phyloP scores from a whole-genome alignment of 37 sponge, comb jelly and placozoan species.

The Crambe crambe region DNA sequence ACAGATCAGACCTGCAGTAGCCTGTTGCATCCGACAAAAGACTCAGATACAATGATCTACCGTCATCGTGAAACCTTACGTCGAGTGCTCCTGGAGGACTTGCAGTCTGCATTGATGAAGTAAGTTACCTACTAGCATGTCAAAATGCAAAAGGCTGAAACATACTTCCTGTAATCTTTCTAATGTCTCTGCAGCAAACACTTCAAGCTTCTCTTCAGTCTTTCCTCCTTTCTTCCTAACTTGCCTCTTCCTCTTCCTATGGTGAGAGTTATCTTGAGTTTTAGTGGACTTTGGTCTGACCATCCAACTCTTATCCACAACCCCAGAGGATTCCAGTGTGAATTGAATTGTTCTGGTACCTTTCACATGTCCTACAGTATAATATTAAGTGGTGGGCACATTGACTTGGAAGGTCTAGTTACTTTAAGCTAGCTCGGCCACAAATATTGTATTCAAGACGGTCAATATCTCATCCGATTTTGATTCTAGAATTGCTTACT shows the following conservation, averaged over 20 bases:
- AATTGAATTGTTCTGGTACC: conserved; percentile 54
- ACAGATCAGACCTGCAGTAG: conserved; percentile 48
- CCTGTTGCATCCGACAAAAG: conserved; percentile 47
- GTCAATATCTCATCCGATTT: too few relatives aligned
- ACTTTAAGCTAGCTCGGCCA: too few relatives aligned
- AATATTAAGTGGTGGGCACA: too few relatives aligned
- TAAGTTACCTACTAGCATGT: not conserved
- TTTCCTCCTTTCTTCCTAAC: not conserved
- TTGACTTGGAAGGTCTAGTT: too few relatives aligned
- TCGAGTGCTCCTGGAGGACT: conserved; percentile 5
- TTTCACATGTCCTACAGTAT: conserved; percentile 16
- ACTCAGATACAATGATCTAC: not conserved
- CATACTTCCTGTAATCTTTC: conserved; percentile 14
- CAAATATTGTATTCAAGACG: too few relatives aligned
- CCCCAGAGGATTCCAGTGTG: conserved; percentile 27
- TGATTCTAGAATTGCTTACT: too few relatives aligned
- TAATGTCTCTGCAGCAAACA: conserved; percentile 1
- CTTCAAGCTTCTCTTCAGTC: not conserved
- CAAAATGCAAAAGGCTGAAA: too few relatives aligned
- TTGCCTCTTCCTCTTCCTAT: conserved; percentile 3
- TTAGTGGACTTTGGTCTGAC: conserved; percentile 1
- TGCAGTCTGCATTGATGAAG: not conserved
- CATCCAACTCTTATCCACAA: conserved; percentile 29
- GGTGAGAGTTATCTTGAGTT: not conserved
- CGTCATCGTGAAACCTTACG: not conserved